These are phyloP conservation scores for Cebus imitator DNA, from an alignment of 2,113 vertebrate species.

Conservation along the genomic window DNA sequence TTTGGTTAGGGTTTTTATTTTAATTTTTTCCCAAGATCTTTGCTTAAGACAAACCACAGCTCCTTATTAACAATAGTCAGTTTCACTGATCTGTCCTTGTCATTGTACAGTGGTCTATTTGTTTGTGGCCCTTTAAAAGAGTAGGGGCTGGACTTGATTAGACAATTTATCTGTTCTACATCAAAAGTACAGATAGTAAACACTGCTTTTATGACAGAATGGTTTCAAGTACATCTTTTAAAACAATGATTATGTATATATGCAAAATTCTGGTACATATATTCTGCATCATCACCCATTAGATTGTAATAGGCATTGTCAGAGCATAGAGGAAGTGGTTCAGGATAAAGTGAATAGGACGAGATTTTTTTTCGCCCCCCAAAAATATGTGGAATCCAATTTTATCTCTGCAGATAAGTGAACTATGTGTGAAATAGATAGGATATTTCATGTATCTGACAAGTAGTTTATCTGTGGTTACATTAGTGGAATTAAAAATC, in stretches of 20 bases:
- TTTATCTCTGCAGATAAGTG: neutral
- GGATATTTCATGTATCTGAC: neutral
- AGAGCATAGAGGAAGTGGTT: neutral
- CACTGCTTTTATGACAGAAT: neutral
- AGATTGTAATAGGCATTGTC: neutral
- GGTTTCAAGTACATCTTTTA: neutral
- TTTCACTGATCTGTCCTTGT: neutral
- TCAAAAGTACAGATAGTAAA: neutral
- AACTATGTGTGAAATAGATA: conserved; percentile 35
- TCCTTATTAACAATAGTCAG: neutral
- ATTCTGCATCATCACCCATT: neutral
- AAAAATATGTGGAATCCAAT: neutral
- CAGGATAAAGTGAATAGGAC: neutral
- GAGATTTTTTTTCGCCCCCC: neutral
- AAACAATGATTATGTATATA: neutral
- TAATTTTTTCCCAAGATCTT: neutral
- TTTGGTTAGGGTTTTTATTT: neutral
- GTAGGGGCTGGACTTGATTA: neutral
- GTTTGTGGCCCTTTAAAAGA: neutral
- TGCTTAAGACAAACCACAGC: neutral
- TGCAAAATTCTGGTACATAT: neutral
- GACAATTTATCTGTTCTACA: neutral
- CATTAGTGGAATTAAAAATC: conserved; percentile 26
- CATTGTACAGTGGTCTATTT: neutral
- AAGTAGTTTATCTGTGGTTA: conserved; percentile 28